Evolutionary conservation across 2,113 vertebrate species (phyloP), one percentile per base, ranked within the genome.

Genomic region (Psittacara wagleri): DNA sequence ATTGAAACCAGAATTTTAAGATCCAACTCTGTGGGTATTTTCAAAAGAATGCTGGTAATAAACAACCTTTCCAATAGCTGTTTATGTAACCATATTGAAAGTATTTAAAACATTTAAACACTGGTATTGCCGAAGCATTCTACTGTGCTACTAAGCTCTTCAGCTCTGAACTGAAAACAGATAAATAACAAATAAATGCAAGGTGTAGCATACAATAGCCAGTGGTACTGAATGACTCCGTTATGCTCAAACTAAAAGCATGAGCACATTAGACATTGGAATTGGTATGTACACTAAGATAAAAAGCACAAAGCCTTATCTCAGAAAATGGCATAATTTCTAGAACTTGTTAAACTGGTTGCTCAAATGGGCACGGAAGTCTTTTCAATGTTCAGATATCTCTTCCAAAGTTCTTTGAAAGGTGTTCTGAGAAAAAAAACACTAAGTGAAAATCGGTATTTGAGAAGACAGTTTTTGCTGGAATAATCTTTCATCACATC

Each of bases 191-290:
- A 66, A 39, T 35, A 43, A 46, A 48, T 0, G 3, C 25, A 54
- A 0, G 0, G 6, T 79, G 9, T 57, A 52, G 27, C 1, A 2
- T 18, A 17, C 17, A 75, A 49, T n/a, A 83, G 20, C 29, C 22
- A 66, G 24, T 33, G 52, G 11, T 17, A 55, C 28, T 49, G 44
- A 95, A 88, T 62, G 27, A n/a, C 5, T 28, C 51, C 77, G 9
- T 52, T 73, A 35, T 63, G 27, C 10, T 64, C 33, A 70, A 59
- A 20, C 20, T 46, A 75, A 87, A 59, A 81, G 35, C 51, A 72
- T 1, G 4, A 75, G 18, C 13, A 68, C 7, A 14, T 89, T 75
- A 64, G 61, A 24, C 63, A 52, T 9, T 51, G 8, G 22, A 33
- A 13, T 63, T 87, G 1, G 0, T 49, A 51, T 7, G 35, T 35